Evolutionary conservation across 2,113 vertebrate genomes (phyloP).

Genomic region (Grallaria varia): DNA sequence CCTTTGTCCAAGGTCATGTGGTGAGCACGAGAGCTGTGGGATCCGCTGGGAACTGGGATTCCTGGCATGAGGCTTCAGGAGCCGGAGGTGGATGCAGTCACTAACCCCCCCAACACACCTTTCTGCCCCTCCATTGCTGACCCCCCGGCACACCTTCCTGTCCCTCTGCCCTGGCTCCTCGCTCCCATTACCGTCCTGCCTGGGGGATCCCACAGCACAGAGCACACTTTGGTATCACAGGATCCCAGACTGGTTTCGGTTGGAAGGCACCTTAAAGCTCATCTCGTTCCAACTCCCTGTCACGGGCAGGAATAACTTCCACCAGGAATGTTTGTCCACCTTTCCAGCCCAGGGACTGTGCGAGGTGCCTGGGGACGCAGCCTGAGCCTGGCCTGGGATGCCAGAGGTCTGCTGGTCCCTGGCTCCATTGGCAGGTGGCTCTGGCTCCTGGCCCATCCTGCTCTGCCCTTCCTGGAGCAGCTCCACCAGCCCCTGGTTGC

Average conservation of each 20-base stretch:
- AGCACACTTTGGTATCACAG: fast-evolving
- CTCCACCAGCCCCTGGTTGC: neutral
- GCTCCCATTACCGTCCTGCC: neutral
- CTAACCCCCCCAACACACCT: neutral
- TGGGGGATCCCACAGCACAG: neutral
- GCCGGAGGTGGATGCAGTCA: neutral
- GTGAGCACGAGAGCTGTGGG: neutral
- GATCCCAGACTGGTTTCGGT: neutral
- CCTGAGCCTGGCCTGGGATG: fast-evolving
- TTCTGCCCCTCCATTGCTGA: neutral
- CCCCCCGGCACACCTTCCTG: neutral
- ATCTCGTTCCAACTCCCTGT: neutral
- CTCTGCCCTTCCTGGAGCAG: neutral
- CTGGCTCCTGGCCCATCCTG: neutral
- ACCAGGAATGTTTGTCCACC: neutral
- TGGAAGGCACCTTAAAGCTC: neutral
- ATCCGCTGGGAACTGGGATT: neutral
- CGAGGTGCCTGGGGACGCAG: neutral
- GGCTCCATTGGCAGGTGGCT: neutral
- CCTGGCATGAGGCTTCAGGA: neutral
- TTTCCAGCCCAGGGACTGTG: neutral
- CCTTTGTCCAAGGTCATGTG: neutral
- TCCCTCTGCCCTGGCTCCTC: fast-evolving
- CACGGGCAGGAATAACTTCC: neutral
- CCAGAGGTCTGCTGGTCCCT: neutral